Conservation (phyloP, 2,113 vertebrate genomes). For the Enhydra lutris region DNA sequence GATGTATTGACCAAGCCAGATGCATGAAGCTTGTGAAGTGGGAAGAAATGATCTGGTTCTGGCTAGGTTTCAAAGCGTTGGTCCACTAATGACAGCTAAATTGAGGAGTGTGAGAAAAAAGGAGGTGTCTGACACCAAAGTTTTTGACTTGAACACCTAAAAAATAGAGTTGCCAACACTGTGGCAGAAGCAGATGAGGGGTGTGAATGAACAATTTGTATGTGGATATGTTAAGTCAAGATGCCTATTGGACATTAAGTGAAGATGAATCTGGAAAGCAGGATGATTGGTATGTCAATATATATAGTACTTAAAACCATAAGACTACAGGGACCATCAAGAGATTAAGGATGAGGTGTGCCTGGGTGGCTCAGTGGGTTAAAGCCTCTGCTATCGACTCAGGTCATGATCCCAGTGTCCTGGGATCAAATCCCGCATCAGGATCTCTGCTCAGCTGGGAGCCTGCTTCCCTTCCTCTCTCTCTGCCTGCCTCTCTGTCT, state of each 20-base stretch:
- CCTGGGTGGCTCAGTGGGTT: no score
- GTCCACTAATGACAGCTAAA: not conserved
- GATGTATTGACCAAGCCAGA: not conserved
- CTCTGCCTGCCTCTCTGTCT: no score
- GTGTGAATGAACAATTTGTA: not conserved
- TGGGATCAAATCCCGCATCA: no score
- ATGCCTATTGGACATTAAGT: not conserved
- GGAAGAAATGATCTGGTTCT: not conserved
- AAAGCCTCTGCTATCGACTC: no score
- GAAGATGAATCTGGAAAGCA: not conserved
- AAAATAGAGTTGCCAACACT: not conserved
- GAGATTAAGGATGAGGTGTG: no score
- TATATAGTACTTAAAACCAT: not conserved
- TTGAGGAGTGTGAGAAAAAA: not conserved
- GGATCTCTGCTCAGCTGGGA: no score
- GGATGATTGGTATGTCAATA: not conserved
- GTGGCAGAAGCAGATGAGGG: not conserved
- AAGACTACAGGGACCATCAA: not conserved
- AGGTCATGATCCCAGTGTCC: no score
- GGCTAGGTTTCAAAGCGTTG: not conserved
- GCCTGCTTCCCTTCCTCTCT: no score
- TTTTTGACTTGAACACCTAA: slow-evolving; percentile 9
- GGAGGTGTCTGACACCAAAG: not conserved
- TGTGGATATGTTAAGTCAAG: not conserved
- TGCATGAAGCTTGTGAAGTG: not conserved